These are phyloP conservation scores for Helicolenus hilgendorfi DNA, from an alignment of 2,797 vertebrate genomes.

Conservation along the genomic window DNA sequence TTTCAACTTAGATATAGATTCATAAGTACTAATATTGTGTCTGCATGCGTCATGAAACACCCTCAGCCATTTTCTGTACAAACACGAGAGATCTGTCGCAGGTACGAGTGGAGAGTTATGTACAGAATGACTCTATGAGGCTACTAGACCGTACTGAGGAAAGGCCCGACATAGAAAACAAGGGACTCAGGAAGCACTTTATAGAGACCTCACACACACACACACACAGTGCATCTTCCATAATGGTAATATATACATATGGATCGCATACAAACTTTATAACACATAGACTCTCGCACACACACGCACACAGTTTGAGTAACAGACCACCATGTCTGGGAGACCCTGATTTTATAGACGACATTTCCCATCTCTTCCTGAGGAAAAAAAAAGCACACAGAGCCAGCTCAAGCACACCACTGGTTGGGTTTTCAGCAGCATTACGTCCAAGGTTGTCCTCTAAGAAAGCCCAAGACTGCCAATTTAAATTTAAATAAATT, in stretches of 20 bases:
- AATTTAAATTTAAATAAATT: not conserved
- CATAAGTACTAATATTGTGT: slow-evolving; percentile 83
- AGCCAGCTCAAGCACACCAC: slow-evolving; percentile 53
- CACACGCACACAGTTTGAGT: slow-evolving; percentile 45
- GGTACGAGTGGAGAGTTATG: slow-evolving; percentile 68
- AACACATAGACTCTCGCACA: slow-evolving; percentile 20
- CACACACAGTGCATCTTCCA: slow-evolving; percentile 37
- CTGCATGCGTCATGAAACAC: slow-evolving; percentile 86
- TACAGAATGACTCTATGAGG: slow-evolving; percentile 82
- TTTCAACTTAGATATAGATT: slow-evolving; percentile 86
- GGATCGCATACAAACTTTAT: slow-evolving; percentile 20
- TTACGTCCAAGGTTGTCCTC: not conserved
- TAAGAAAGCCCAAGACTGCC: slow-evolving; percentile 11
- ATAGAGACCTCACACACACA: slow-evolving; percentile 65
- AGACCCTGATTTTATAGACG: slow-evolving; percentile 87
- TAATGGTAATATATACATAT: slow-evolving; percentile 48
- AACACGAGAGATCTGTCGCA: slow-evolving; percentile 78
- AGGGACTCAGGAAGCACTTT: slow-evolving; percentile 91
- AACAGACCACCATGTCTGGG: slow-evolving; percentile 73
- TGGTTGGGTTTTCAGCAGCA: slow-evolving; percentile 55
- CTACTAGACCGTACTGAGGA: slow-evolving; percentile 85
- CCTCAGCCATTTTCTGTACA: slow-evolving; percentile 84
- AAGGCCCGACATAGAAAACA: slow-evolving; percentile 83
- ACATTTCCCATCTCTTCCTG: slow-evolving; percentile 83
- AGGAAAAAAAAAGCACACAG: slow-evolving; percentile 76